These are phyloP conservation scores for Cichladusa arquata DNA, from an alignment of 2,113 vertebrate species.

Conservation along the genomic window DNA sequence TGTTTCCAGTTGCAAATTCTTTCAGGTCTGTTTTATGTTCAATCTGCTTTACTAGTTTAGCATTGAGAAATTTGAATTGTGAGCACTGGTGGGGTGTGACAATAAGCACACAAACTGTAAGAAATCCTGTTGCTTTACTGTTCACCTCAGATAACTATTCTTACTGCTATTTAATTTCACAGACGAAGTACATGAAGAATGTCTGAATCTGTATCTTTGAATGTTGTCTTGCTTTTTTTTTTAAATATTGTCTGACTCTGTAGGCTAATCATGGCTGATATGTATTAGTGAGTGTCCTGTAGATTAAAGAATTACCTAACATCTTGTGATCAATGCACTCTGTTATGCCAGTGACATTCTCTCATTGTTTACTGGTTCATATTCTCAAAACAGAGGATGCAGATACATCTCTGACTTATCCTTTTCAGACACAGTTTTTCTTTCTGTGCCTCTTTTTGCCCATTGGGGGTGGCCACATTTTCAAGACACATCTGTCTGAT, in stretches of 20 bases:
- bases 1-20: neutral
- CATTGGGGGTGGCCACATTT: neutral
- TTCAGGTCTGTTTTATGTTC: neutral
- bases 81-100: neutral
- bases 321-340: fast-evolving
- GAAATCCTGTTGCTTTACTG: neutral
- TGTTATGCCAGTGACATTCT: neutral
- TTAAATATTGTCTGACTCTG: neutral
- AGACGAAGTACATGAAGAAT: neutral
- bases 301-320: neutral
- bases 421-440: neutral
- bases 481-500: neutral
- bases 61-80: neutral
- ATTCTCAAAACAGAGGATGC: neutral
- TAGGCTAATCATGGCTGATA: neutral
- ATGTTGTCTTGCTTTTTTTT: neutral
- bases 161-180: neutral
- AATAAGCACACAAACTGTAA: neutral
- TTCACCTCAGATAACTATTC: neutral
- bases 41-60: neutral
- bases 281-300: neutral
- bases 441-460: neutral
- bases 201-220: neutral
- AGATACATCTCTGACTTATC: neutral
- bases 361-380: neutral